Base-by-base conservation (phyloP, 2,797 vertebrate genomes). In the Austrolebias charrua region DNA sequence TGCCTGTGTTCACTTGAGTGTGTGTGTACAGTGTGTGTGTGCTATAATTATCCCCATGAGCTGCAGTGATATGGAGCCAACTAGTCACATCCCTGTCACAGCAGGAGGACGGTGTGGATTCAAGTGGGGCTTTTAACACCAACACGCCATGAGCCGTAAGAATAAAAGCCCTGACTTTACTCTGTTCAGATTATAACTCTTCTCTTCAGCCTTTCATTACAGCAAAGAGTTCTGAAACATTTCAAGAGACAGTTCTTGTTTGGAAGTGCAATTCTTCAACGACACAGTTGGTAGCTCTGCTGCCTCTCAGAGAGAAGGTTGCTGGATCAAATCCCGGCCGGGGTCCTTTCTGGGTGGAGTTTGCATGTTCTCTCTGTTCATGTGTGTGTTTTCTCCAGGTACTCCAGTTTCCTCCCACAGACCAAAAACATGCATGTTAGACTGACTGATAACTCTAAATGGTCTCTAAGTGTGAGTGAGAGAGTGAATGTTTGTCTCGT, bases 1-100 rank as follows among this genome's bases (percentile, higher is more conserved):
- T 60, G 29, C 51, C 33, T 71, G 55, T 46, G 42, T 60, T 74
- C 62, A 61, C 65, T 55, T 69, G 59, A 55, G 68, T 58, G 47
- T 76, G n/a, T n/a, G 40, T 49, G 48, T 35, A 62, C 35, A 44
- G 33, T 58, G 55, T 62, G 56, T n/a, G n/a, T 55, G 76, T 52
- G 55, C 57, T 75, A 61, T 80, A 84, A 83, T 82, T 80, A 85
- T 84, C 67, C 66, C 63, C 20, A 40, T 63, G 78, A 84, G 82
- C 56, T 67, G 55, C 57, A 71, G 60, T 74, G 76, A 82, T 76
- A 83, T 8, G 2, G 52, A 67, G 48, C 66, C 66, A 56, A 60
- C 60, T 64, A 52, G 62, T 77, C 49, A 60, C 63, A 69, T 80
- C 44, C 55, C 13, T 70, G 64, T 72, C 69, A 66, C 85, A 73